Percentiles rank a stretch among this genome's conserved stretches.
These are phyloP conservation scores for Bubalus kerabau DNA, from an alignment of 2,113 vertebrate species.

Conservation along the genomic window DNA sequence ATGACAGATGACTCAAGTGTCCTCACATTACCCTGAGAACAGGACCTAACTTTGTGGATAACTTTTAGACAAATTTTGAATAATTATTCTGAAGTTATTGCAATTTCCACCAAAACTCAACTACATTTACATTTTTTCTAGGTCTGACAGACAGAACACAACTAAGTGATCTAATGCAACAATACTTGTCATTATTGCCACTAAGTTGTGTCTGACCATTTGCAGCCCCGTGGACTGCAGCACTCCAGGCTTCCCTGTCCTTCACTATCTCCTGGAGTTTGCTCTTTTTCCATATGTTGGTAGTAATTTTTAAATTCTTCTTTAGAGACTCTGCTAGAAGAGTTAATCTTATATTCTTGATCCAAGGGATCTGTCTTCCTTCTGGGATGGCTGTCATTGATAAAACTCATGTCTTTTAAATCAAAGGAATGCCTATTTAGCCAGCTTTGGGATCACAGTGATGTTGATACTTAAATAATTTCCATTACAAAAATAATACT, in stretches of 20 bases:
- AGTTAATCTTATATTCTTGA: background rate
- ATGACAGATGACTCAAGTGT: slow-evolving; percentile 35
- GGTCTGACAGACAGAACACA: background rate
- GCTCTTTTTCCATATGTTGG: background rate
- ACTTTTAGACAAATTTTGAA: slow-evolving; percentile 11
- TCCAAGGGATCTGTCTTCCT: background rate
- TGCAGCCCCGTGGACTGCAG: background rate
- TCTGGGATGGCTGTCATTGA: background rate
- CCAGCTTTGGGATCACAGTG: background rate
- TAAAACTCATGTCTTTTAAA: background rate
- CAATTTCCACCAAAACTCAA: background rate
- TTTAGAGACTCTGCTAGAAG: background rate
- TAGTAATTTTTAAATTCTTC: background rate
- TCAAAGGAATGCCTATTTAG: background rate
- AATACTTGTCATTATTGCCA: background rate
- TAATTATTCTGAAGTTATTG: slow-evolving; percentile 1
- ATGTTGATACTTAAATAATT: background rate
- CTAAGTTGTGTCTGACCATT: background rate
- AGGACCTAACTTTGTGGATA: background rate
- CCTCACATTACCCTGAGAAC: slow-evolving; percentile 3
- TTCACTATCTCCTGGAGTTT: background rate
- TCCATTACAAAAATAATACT: background rate
- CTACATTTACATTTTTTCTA: background rate
- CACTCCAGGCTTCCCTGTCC: background rate
- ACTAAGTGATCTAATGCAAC: background rate